These are phyloP conservation scores for Avahi laniger DNA, from an alignment of 2,797 vertebrate species.

Conservation along the genomic window DNA sequence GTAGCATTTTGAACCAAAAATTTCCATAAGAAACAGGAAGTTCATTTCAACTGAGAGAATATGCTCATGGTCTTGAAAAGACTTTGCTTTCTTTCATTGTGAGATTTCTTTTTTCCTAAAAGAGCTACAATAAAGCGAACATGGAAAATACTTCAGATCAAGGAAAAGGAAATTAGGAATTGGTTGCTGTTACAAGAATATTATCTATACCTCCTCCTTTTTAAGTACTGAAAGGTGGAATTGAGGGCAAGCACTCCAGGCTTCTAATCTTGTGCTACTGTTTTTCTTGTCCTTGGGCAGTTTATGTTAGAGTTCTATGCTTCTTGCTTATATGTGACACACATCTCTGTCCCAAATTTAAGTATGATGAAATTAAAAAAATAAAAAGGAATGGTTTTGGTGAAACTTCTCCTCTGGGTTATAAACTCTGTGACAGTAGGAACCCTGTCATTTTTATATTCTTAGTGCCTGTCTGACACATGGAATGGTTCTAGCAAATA, in stretches of 20 bases:
- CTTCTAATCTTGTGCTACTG: neutral
- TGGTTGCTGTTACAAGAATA: conserved; percentile 11
- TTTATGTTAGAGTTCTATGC: neutral
- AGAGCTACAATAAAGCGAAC: conserved; percentile 15
- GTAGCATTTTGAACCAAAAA: conserved; percentile 41
- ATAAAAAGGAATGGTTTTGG: neutral
- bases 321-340: neutral
- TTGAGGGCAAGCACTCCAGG: neutral
- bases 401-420: neutral
- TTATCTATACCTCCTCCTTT: neutral
- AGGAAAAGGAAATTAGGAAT: conserved; percentile 13
- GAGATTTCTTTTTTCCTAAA: neutral
- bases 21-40: neutral
- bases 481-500: neutral
- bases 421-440: neutral
- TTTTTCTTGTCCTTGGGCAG: neutral
- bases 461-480: neutral
- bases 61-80: conserved; percentile 32
- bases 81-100: conserved; percentile 21
- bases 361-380: neutral
- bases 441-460: neutral
- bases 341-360: neutral
- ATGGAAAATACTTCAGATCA: conserved; percentile 37
- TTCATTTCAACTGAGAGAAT: neutral
- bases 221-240: neutral